These are phyloP conservation scores for Alviniconcha strummeri DNA, from an alignment of 2,888 invertebrate genomes.

Conservation along the genomic window DNA sequence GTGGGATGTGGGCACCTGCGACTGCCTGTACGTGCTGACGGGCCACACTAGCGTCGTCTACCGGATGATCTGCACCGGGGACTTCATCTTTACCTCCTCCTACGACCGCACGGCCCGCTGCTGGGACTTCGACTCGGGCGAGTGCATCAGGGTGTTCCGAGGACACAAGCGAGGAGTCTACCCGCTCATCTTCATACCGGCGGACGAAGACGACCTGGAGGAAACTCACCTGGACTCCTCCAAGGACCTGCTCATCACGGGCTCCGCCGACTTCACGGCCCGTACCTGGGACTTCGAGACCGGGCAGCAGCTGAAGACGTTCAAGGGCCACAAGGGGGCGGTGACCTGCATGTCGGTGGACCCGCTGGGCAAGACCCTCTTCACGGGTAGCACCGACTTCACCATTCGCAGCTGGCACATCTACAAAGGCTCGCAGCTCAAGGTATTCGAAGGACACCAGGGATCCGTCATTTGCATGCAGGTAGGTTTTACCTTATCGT, in stretches of 20 bases:
- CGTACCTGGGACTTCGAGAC: slow-evolving; percentile 73
- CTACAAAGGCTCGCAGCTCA: slow-evolving; percentile 71
- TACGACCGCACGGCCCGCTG: slow-evolving; percentile 72
- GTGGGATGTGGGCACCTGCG: slow-evolving; percentile 76
- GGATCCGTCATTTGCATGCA: slow-evolving; percentile 74
- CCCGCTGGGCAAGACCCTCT: slow-evolving; percentile 70
- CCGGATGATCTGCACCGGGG: slow-evolving; percentile 74
- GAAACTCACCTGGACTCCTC: slow-evolving; percentile 60
- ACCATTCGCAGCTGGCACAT: slow-evolving; percentile 75
- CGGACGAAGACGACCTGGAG: slow-evolving; percentile 69
- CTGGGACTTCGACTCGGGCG: slow-evolving; percentile 75
- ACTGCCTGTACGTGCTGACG: slow-evolving; percentile 73
- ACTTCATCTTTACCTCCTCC: slow-evolving; percentile 72
- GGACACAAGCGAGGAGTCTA: slow-evolving; percentile 76
- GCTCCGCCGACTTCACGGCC: slow-evolving; percentile 73
- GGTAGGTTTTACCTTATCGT: slow-evolving; percentile 59
- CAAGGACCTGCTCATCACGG: slow-evolving; percentile 71
- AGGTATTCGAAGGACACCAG: slow-evolving; percentile 73
- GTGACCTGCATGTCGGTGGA: slow-evolving; percentile 75
- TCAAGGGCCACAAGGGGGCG: slow-evolving; percentile 74
- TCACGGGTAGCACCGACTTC: slow-evolving; percentile 75
- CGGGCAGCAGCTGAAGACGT: slow-evolving; percentile 69
- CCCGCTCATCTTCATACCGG: slow-evolving; percentile 75
- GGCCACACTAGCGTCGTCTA: slow-evolving; percentile 75
- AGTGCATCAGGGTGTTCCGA: slow-evolving; percentile 72